Base-by-base conservation (phyloP, 2,113 vertebrate genomes). In the Cynoglossus semilaevis region DNA sequence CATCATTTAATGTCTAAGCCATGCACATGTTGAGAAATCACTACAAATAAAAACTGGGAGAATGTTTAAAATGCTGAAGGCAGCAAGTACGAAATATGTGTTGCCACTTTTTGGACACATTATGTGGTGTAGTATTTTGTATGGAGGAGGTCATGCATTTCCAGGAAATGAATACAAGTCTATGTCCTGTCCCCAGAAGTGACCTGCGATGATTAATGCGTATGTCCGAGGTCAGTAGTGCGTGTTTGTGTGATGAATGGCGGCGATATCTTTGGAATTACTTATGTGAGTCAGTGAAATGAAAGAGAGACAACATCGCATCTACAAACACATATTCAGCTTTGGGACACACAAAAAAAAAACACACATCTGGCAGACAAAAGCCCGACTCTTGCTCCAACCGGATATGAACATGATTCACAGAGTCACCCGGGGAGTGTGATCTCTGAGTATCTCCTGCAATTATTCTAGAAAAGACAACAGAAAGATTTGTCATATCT, bases 351-450 rank as follows among this genome's bases (percentile, higher is more conserved):
- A 46, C 35, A 40, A 11, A 43, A 40, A 53, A 54, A n/a, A 62
- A 34, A 14, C 60, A 37, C 54, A 67, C 53, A 59, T 36, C 49
- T 37, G 54, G 62, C 70, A 29, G 63, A 74, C 59, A 64, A 14
- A 74, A 81, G 70, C 77, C 54, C 75, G 73, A 76, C 63, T 51
- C 71, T 61, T 41, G 53, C 77, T 66, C 51, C 66, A 70, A 82
- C 79, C 77, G 74, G 81, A 87, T 80, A 83, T 79, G 76, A 81
- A 79, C 72, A 79, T 57, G 70, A 84, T 79, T 81, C 76, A 49
- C 76, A 52, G 70, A 80, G 78, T 85, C 80, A 75, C 84, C 74
- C 22, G 49, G 76, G 76, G 84, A 80, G 78, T 77, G 86, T 79
- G 81, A 78, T 79, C 46, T 81, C 71, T 65, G 76, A 76, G 80